Evolutionary conservation across 2,888 invertebrate species (phyloP), one percentile per base, ranked within the genome.

Genomic region (Apamea sordens): DNA sequence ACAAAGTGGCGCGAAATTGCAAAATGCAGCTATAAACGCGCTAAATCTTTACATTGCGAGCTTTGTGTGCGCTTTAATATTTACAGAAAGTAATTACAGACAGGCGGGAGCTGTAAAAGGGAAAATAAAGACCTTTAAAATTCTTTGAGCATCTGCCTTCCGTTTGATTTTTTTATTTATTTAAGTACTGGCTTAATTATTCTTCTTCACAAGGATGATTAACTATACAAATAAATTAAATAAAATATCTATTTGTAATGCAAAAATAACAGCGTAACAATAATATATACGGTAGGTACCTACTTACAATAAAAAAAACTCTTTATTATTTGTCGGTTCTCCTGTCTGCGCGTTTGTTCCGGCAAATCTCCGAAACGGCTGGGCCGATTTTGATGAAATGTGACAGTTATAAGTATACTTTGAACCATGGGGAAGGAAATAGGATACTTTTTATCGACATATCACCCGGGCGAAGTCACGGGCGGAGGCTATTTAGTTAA

Each of bases 31-130:
- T 70, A 28, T 59, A 50, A 44, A 50, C 41, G 75, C 59, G 72
- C 69, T 53, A 73, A 87, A 87, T 73, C 69, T 70, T 76, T 70
- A 64, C 63, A 79, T 71, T 73, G 47, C 63, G 47, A 59, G 75
- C 87, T 78, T 86, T 84, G 79, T 77, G 73, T 68, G 53, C 41
- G 50, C 64, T 84, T 78, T 70, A 84, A 87, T 84, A 84, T 87
- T 67, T 73, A 64, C 75, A 67, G 63, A 67, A 76, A 87, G 69
- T 79, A 76, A 87, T 87, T 84, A 87, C 65, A 32, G 69, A 73
- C 76, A 36, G 56, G 44, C 75, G 70, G 65, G 59, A 53, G 56
- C 41, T 63, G 59, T 36, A 47, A 79, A 73, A 78, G 63, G n/a
- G 64, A 69, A 79, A 83, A 71, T 56, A 32, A 76, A 73, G 15